phyloP scores from a whole-genome alignment of 2,797 vertebrate genomes.

The Sebastes paucispinis region DNA sequence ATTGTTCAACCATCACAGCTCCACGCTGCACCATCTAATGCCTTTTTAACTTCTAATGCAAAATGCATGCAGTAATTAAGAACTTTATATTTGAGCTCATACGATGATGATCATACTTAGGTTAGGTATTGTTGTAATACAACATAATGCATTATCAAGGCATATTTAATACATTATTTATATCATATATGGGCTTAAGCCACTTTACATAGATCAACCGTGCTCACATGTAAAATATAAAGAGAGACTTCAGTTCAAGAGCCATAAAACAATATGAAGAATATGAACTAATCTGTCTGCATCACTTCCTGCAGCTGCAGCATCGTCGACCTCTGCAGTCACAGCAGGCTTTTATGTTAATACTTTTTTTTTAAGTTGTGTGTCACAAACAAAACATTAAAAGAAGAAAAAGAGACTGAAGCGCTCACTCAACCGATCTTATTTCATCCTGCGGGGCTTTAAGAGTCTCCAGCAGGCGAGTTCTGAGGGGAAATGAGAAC shows the following conservation, averaged over 20 bases:
- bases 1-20: background rate
- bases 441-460: constrained; percentile 48
- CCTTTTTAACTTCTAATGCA: background rate
- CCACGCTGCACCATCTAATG: background rate
- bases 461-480: constrained; percentile 51
- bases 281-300: constrained; percentile 30
- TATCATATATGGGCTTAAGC: background rate
- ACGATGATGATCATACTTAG: background rate
- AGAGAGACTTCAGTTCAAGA: constrained; percentile 7
- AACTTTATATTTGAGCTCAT: background rate
- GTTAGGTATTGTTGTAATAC: background rate
- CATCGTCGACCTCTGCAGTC: constrained; percentile 34
- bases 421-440: constrained; percentile 37
- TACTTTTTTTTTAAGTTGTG: constrained; percentile 29
- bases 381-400: constrained; percentile 65
- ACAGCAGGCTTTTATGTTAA: constrained; percentile 49
- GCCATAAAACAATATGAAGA: constrained; percentile 3
- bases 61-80: background rate
- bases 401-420: background rate
- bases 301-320: constrained; percentile 44
- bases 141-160: background rate
- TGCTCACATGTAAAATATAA: background rate
- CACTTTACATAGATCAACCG: constrained; percentile 3
- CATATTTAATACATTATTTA: constrained; percentile 1
- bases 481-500: constrained; percentile 44